Percentiles rank a stretch among this genome's conserved stretches.
phyloP scores from a whole-genome alignment of 2,797 vertebrate species.

The Danio jaintianensis region DNA sequence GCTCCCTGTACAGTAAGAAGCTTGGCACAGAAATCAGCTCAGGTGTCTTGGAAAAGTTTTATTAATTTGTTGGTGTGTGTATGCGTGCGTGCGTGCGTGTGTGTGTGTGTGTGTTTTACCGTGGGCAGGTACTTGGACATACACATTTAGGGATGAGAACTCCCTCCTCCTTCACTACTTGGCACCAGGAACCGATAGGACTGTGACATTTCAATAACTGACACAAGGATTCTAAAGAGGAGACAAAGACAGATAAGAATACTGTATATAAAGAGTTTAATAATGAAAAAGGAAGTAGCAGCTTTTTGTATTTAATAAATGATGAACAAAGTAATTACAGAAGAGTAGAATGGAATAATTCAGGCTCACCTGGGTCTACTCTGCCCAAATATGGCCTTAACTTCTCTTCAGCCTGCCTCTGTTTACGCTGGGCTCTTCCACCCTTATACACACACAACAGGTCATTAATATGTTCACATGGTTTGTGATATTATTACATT shows the following conservation, averaged over 20 bases:
- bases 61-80: background rate
- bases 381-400: conserved; percentile 77
- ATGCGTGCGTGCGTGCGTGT: no score
- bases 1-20: background rate
- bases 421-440: conserved; percentile 74
- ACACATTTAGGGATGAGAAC: conserved; percentile 68
- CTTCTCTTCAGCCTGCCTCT: conserved; percentile 74
- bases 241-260: background rate
- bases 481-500: background rate
- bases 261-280: conserved; percentile 27
- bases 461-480: conserved; percentile 1
- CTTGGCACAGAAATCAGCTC: conserved; percentile 8
- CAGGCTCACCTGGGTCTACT: conserved; percentile 74
- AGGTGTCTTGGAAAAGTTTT: background rate
- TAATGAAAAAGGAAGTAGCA: background rate
- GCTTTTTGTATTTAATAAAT: background rate
- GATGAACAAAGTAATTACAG: background rate
- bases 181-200: conserved; percentile 73
- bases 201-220: conserved; percentile 72
- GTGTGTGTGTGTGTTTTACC: conserved; percentile 60
- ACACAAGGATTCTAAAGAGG: conserved; percentile 70
- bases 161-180: conserved; percentile 68
- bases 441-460: conserved; percentile 62
- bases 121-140: conserved; percentile 71
- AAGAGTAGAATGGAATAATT: background rate